phyloP scores from a whole-genome alignment of 1,140 invertebrate genomes.

The Drosophila obscura region DNA sequence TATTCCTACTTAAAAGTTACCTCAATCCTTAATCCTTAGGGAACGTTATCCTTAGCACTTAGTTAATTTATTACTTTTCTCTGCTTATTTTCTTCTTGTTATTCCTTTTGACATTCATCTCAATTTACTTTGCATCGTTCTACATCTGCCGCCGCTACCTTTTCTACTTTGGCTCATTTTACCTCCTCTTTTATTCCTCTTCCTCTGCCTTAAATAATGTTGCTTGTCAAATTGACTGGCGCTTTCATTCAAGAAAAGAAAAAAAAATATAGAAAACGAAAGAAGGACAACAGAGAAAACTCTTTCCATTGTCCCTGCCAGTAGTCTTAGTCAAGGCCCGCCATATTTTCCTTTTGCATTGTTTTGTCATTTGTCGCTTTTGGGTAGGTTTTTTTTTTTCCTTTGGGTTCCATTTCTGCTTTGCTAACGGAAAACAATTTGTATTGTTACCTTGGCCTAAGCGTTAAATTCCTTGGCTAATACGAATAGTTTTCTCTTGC shows the following conservation, averaged over 20 bases:
- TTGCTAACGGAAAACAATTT: constrained; percentile 49
- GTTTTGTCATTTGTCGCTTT: constrained; percentile 59
- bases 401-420: constrained; percentile 26
- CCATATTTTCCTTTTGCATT: constrained; percentile 34
- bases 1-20: too few species aligned
- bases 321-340: constrained; percentile 37
- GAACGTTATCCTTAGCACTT: neutral
- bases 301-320: constrained; percentile 25
- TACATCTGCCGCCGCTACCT: neutral
- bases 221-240: constrained; percentile 52
- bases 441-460: constrained; percentile 67
- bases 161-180: too few species aligned
- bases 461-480: constrained; percentile 55
- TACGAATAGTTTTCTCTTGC: neutral
- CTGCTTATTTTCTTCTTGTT: neutral
- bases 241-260: constrained; percentile 23
- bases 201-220: constrained; percentile 45
- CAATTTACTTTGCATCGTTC: constrained; percentile 14
- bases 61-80: constrained; percentile 6
- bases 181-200: neutral
- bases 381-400: constrained; percentile 2
- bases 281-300: too few species aligned
- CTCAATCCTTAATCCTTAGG: too few species aligned
- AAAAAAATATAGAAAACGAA: neutral
- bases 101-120: constrained; percentile 10